Evolutionary conservation across 2,113 vertebrate species (phyloP), one percentile per base, ranked within the genome.

Genomic region (Salvelinus alpinus): DNA sequence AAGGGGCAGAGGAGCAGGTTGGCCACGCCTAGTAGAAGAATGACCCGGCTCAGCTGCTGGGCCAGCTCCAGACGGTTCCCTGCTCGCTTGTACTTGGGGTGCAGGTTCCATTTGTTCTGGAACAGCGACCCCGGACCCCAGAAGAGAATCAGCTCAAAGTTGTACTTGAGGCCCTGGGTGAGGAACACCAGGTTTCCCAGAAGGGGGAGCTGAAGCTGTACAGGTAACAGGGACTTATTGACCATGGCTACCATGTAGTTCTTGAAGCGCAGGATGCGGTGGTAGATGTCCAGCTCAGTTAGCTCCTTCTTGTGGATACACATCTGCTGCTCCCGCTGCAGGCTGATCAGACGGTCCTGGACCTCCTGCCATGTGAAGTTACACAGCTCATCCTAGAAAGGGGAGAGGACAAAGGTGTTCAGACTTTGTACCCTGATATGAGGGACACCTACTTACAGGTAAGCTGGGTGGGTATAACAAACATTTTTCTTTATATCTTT

Each of bases 211-310:
- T 94, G 95, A 86, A 97, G 95, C 76, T 96, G 96, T 80, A 99
- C 94, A 0, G 98, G 98, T 72, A 99, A 91, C 76, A 99, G 91
- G 0, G 97, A 99, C 83, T 99, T 99, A 92, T 99, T 99, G 76
- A 99, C 95, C 95, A 99, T 96, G 2, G 98, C 98, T 85, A 99
- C 98, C 96, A 98, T 99, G 92, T 99, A 99, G 93, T 99, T 99
- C 88, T 99, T 99, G 91, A 99, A 99, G n/a, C 98, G 95, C 75
- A 99, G 92, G 79, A 99, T 99, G 79, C 98, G 95, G 85, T 99
- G 98, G 87, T 98, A 98, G 84, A 99, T 96, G 84, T 99, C 98
- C 57, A 99, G 90, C 86, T 99, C 98, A 0, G 96, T 97, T 84
- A 99, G 91, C 85, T 99, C 98, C 80, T 95, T 93, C 82, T 96